A percentile compares a stretch with the other conserved stretches of the same genome.
Evolutionary conservation across 2,888 invertebrate species (phyloP).

Genomic region (Diarsia dahlii): DNA sequence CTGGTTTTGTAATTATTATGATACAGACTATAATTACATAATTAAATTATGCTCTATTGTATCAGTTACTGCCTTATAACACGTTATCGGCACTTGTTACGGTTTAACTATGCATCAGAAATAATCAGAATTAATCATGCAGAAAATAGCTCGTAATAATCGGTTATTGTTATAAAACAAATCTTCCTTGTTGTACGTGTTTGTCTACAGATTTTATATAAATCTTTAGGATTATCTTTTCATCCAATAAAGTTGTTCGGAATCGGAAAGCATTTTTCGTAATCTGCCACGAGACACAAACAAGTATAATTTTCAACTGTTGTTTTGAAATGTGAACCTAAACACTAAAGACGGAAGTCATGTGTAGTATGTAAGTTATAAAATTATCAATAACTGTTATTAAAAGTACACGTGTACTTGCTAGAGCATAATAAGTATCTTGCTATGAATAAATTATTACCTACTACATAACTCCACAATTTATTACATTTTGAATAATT

Average conservation of each 20-base stretch:
- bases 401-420: not conserved
- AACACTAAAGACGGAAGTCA: not conserved
- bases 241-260: not conserved
- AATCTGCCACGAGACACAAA: not conserved
- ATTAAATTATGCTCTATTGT: conserved; percentile 44
- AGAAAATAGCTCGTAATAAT: not conserved
- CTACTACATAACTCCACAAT: not conserved
- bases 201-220: not conserved
- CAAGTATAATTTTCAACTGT: no score
- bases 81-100: conserved; percentile 10
- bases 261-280: not conserved
- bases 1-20: conserved; percentile 13
- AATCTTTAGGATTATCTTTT: not conserved
- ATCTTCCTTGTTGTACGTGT: not conserved
- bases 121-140: conserved; percentile 12
- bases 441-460: conserved; percentile 13
- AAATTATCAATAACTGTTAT: not conserved
- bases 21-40: conserved; percentile 26
- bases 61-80: conserved; percentile 7
- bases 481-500: conserved; percentile 11
- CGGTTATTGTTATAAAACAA: not conserved
- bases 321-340: not conserved
- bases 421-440: not conserved
- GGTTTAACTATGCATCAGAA: conserved; percentile 10
- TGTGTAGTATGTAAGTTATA: not conserved